Evolutionary conservation across 2,888 invertebrate species (phyloP), one percentile per base, ranked within the genome.

Genomic region (Drosophila testacea): DNA sequence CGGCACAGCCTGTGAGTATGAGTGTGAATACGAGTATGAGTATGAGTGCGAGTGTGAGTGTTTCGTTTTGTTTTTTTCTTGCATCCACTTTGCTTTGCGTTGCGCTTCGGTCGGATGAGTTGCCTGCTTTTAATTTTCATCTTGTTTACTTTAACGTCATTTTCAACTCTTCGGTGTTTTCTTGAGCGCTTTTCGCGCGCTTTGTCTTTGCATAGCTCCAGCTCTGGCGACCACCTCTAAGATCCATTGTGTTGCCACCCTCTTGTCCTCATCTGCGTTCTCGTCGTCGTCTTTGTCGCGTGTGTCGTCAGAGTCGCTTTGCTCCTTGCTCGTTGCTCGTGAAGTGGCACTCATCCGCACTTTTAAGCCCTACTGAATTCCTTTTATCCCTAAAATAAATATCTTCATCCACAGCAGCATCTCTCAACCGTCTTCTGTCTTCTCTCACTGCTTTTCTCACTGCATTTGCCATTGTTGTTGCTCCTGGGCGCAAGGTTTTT

Each of bases 371-470:
- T 84, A 89, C 89, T 89, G 90, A 90, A 90, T 90, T 90, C 87
- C 89, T 89, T 90, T 90, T 90, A 90, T 90, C 90, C 90, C 89
- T 89, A 90, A 90, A 90, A 90, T 90, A 90, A 90, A 90, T 90
- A 90, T 90, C 88, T 89, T 88, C 89, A 88, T 89, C 89, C 81
- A 86, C 80, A 75, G 80, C 76, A 68, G 57, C 57, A 69, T 34
- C 55, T 51, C 36, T 13, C 51, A 38, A 51, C 38, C 51, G 52
- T 42, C 36, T 47, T 54, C 42, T 36, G n/a, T 57, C 47, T 59
- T 5, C 30, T 28, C 7, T 28, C 7, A 51, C 69, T 55, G 64
- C 65, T 62, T 65, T 47, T 50, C 56, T 47, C 52, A 34, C 47
- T 65, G 65, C 65, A 51, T 22, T 59, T 46, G 54, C 63, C 56